Evolutionary conservation across 2,113 vertebrate genomes (phyloP), one percentile per base, ranked within the genome.

Genomic region (Gavia stellata): DNA sequence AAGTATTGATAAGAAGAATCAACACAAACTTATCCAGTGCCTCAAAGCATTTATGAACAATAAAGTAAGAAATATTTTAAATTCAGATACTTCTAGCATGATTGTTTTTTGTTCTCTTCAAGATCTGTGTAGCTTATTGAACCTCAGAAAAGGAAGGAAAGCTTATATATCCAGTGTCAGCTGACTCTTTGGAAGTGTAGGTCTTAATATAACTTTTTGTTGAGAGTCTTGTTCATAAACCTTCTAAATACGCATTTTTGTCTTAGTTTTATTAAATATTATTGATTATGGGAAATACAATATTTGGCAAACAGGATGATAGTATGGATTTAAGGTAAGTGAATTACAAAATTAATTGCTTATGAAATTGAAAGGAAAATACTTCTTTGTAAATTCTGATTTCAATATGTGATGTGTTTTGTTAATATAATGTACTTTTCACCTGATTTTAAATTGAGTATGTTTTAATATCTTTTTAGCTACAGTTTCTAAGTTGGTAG

Each of bases 41-140:
- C 98, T 99, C 97, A 99, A 99, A 98, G 99, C 99, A 72, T 99
- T 99, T 98, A 99, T 99, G 99, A 99, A 99, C 98, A 99, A 99
- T 97, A 99, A 99, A 98, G 99, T 99, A 97, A 98, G 98, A 97
- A 14, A 67, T 80, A 45, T 28, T 94, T 49, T 62, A 25, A 77
- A n/a, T 55, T 93, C 5, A 10, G 3, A 20, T 59, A 15, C 26
- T 78, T 68, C 1, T 38, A 14, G 21, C 12, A 5, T 56, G 7
- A 6, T 20, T 67, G 5, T 0, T 6, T 65, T 85, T 34, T 74
- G 18, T 44, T 56, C 28, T 59, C 26, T 81, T 83, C 3, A 52
- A 47, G 29, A 34, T 38, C 7, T n/a, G 2, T 26, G 13, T 68
- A 18, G 16, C 16, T 4, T 78, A 17, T 10, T 84, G 29, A 59